These are phyloP conservation scores for Catonia carolina DNA, from an alignment of 2,888 invertebrate species.

Conservation along the genomic window DNA sequence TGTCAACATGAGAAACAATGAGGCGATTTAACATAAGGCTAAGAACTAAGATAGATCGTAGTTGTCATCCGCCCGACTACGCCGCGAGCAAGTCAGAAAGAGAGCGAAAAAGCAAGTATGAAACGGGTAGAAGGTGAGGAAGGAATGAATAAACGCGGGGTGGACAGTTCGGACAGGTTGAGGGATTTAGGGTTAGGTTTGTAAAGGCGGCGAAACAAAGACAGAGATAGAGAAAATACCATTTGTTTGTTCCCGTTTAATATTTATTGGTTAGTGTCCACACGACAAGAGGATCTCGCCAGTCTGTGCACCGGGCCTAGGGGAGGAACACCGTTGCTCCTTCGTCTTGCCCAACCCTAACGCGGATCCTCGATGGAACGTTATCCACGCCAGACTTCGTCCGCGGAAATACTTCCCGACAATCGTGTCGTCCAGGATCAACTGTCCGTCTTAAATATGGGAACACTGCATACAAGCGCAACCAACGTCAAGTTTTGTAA, in stretches of 20 bases:
- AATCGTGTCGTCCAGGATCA: too few species aligned
- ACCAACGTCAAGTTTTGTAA: too few species aligned
- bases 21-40: constrained; percentile 15
- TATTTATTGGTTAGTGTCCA: constrained; percentile 24
- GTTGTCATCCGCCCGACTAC: neutral
- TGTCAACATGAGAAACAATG: constrained; percentile 17
- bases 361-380: too few species aligned
- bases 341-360: too few species aligned
- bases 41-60: constrained; percentile 14
- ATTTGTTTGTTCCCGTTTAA: constrained; percentile 27
- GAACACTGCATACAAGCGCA: too few species aligned
- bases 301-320: constrained; percentile 16
- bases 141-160: constrained; percentile 17
- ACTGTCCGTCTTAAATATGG: too few species aligned
- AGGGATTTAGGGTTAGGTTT: constrained; percentile 25
- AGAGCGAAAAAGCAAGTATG: neutral
- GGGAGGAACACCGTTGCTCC: constrained; percentile 5
- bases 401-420: too few species aligned
- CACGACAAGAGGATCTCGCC: constrained; percentile 14
- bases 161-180: constrained; percentile 24
- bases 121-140: neutral
- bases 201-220: constrained; percentile 19
- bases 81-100: neutral
- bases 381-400: too few species aligned
- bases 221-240: constrained; percentile 24